These are phyloP conservation scores for Colletes latitarsis DNA, from an alignment of 1,140 invertebrate genomes.

Conservation along the genomic window DNA sequence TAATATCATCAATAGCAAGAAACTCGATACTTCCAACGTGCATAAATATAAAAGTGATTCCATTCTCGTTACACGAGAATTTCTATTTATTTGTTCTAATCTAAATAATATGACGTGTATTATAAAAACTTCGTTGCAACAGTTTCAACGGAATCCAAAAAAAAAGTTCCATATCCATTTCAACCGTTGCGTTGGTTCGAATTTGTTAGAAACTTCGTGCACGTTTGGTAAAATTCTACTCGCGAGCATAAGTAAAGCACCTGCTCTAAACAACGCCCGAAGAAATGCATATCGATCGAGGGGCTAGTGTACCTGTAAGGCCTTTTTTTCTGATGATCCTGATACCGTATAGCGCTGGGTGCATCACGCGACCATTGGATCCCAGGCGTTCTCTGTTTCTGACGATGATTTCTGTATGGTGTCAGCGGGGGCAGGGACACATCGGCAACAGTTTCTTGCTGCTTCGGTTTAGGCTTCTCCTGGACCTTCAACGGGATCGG, in stretches of 20 bases:
- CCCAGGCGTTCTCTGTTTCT: slow-evolving; percentile 63
- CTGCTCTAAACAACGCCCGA: slow-evolving; percentile 24
- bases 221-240: neutral
- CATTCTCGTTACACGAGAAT: too few relatives aligned
- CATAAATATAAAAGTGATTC: too few relatives aligned
- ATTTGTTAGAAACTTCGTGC: too few relatives aligned
- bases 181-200: too few relatives aligned
- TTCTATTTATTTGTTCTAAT: too few relatives aligned
- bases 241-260: slow-evolving; percentile 11
- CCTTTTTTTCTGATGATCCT: slow-evolving; percentile 71
- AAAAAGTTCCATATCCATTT: too few relatives aligned
- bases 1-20: too few relatives aligned
- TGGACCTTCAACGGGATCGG: slow-evolving; percentile 75
- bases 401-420: slow-evolving; percentile 67
- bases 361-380: slow-evolving; percentile 58
- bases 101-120: too few relatives aligned
- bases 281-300: slow-evolving; percentile 49
- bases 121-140: too few relatives aligned
- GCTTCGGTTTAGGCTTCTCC: slow-evolving; percentile 63
- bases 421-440: slow-evolving; percentile 77
- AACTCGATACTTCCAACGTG: too few relatives aligned
- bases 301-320: slow-evolving; percentile 72
- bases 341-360: slow-evolving; percentile 51
- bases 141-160: too few relatives aligned
- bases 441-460: slow-evolving; percentile 67